A percentile compares a stretch with the other conserved stretches of the same genome.
These are phyloP conservation scores for Echinometra lucunter DNA, from an alignment of 53 echinoderm and acorn worm genomes.

Conservation along the genomic window DNA sequence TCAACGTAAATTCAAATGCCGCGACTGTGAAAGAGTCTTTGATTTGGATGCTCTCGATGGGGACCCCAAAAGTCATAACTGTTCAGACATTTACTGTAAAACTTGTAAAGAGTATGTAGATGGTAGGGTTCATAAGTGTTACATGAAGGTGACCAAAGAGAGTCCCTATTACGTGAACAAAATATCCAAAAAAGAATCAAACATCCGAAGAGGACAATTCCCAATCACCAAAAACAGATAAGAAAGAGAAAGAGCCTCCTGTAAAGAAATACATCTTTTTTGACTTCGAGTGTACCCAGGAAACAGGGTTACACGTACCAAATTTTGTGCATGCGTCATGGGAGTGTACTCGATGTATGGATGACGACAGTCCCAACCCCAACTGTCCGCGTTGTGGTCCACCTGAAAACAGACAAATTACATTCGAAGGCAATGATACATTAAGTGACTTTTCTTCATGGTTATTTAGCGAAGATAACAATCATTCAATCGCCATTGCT, in stretches of 20 bases:
- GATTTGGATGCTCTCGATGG: not conserved
- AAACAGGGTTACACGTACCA: constrained; percentile 19
- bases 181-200: not conserved
- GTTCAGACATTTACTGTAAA: constrained; percentile 36
- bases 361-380: not conserved
- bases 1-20: not conserved
- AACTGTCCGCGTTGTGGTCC: constrained; percentile 6
- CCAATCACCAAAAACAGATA: no score
- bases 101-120: constrained; percentile 19
- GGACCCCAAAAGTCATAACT: not conserved
- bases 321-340: constrained; percentile 43
- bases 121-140: constrained; percentile 24
- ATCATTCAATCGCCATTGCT: constrained; percentile 2
- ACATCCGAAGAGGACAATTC: not conserved
- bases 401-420: not conserved
- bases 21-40: not conserved
- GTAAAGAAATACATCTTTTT: constrained; percentile 37
- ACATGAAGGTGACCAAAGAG: constrained; percentile 22
- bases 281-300: constrained; percentile 38
- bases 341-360: constrained; percentile 35
- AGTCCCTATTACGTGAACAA: constrained; percentile 2
- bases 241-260: no score
- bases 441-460: not conserved
- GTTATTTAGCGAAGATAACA: not conserved
- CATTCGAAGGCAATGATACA: constrained; percentile 3